These are phyloP conservation scores for Coboldia fuscipes DNA, from an alignment of 1,140 invertebrate species.

Conservation along the genomic window DNA sequence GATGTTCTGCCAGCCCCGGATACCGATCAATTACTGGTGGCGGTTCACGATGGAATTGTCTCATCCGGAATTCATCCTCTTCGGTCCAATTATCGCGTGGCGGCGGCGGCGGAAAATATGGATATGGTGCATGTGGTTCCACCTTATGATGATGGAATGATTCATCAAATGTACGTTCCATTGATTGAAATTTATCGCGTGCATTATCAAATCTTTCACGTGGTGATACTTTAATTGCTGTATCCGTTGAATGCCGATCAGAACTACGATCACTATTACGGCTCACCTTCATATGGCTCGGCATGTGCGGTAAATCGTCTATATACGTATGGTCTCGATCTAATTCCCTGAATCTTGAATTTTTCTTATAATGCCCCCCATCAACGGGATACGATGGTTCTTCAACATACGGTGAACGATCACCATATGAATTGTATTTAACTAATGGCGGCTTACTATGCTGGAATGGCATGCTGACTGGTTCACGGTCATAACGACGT, in stretches of 20 bases:
- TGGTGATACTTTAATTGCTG: slow-evolving; percentile 24
- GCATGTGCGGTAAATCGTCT: not conserved
- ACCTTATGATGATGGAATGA: slow-evolving; percentile 5
- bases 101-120: not conserved
- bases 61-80: not conserved
- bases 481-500: slow-evolving; percentile 18
- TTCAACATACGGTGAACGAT: too few species aligned
- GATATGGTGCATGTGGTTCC: slow-evolving; percentile 3
- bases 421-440: slow-evolving; percentile 11
- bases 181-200: slow-evolving; percentile 57
- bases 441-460: slow-evolving; percentile 19
- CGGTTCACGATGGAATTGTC: slow-evolving; percentile 10
- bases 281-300: slow-evolving; percentile 3
- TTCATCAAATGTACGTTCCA: slow-evolving; percentile 28
- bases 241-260: slow-evolving; percentile 5
- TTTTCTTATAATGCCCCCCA: too few species aligned
- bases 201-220: slow-evolving; percentile 61
- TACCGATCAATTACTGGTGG: slow-evolving; percentile 6
- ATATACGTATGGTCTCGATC: too few species aligned
- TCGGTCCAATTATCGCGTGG: slow-evolving; percentile 1
- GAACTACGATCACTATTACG: slow-evolving; percentile 6
- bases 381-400: too few species aligned
- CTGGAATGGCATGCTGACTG: slow-evolving; percentile 19
- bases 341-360: too few species aligned
- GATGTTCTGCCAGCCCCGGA: not conserved